Percentiles rank a stretch among this genome's conserved stretches.
Conservation (phyloP, 2,797 vertebrate species). For the Danio choprae region DNA sequence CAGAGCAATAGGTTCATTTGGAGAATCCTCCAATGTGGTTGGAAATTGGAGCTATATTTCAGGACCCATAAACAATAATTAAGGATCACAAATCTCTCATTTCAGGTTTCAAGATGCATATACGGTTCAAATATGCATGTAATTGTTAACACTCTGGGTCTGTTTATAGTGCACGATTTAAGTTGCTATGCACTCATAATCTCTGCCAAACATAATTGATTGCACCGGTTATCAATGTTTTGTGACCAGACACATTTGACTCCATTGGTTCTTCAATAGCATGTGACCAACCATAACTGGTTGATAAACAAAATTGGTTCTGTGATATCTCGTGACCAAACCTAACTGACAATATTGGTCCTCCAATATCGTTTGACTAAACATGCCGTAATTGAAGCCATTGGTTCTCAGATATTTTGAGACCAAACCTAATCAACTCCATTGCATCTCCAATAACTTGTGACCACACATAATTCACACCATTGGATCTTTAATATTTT, state of each 20-base stretch:
- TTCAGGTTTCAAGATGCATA: neutral
- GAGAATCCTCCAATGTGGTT: conserved; percentile 7
- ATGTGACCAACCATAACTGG: no score
- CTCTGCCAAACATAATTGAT: no score
- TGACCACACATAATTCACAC: neutral
- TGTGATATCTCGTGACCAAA: no score
- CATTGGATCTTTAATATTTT: neutral
- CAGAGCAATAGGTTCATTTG: neutral
- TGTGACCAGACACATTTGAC: no score
- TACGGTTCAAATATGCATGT: neutral
- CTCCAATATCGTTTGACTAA: no score
- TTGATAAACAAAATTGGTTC: no score
- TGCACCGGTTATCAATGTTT: no score
- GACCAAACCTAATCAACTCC: neutral
- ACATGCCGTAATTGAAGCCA: neutral
- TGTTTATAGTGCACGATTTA: neutral
- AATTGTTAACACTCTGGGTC: neutral
- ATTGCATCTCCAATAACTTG: neutral
- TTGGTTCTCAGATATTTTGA: neutral
- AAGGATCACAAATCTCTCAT: neutral
- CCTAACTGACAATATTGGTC: no score
- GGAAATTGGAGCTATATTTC: conserved; percentile 22
- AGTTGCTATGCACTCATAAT: neutral
- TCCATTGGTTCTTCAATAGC: no score
- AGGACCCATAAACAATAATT: conserved; percentile 1